A percentile compares a stretch with the other conserved stretches of the same genome.
Evolutionary conservation across 2,888 invertebrate genomes (phyloP).

Genomic region (Cerastis rubricosa): DNA sequence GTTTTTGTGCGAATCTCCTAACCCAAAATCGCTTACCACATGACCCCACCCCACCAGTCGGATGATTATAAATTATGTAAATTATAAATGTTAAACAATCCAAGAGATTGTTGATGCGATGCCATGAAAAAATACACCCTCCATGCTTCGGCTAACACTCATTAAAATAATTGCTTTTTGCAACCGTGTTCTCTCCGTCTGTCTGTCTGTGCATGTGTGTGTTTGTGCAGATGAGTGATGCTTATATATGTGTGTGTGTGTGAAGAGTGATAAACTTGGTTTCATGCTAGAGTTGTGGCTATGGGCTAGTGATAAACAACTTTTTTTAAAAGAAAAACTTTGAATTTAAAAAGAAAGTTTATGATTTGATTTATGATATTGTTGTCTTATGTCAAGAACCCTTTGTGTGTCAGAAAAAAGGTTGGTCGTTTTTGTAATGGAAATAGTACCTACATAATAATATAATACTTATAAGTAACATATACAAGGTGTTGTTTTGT

Average conservation of each 20-base stretch:
- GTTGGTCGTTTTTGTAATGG: background rate
- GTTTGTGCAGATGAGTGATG: constrained; percentile 31
- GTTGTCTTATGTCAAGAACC: background rate
- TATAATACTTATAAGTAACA: background rate
- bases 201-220: constrained; percentile 60
- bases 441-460: background rate
- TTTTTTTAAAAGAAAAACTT: constrained; percentile 29
- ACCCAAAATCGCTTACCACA: constrained; percentile 69
- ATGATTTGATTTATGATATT: constrained; percentile 16
- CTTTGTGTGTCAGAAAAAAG: background rate
- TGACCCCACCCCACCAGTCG: constrained; percentile 67
- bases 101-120: constrained; percentile 85
- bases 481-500: no score
- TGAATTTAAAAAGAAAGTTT: constrained; percentile 18
- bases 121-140: constrained; percentile 82
- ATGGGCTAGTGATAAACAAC: constrained; percentile 45
- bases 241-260: constrained; percentile 11
- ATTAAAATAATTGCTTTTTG: constrained; percentile 87
- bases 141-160: constrained; percentile 82
- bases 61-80: constrained; percentile 89
- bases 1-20: background rate
- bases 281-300: constrained; percentile 59
- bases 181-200: constrained; percentile 72
- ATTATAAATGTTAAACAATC: constrained; percentile 87
- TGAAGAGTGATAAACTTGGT: constrained; percentile 52